phyloP scores from a whole-genome alignment of 2,113 vertebrate species.

The Paradisaea rubra region DNA sequence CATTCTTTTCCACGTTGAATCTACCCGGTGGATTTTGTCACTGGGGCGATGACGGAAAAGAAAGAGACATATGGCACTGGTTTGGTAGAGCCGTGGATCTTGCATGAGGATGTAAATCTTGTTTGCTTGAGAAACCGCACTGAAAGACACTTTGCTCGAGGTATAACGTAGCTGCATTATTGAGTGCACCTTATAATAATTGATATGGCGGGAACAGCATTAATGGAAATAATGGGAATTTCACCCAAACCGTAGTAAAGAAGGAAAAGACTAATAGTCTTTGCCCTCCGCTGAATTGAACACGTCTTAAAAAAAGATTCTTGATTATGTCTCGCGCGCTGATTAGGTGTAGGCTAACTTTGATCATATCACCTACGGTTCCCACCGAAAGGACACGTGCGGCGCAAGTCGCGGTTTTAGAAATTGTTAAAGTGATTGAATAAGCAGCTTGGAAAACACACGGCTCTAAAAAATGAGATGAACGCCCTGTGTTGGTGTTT shows the following conservation, averaged over 20 bases:
- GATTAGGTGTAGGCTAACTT: conserved; percentile 58
- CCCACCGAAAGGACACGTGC: neutral
- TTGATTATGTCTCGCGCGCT: neutral
- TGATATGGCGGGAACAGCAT: neutral
- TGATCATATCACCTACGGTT: conserved; percentile 38
- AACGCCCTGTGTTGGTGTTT: neutral
- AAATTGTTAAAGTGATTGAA: conserved; percentile 52
- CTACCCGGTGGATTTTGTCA: neutral
- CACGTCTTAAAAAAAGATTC: conserved; percentile 52
- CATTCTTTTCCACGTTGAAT: neutral
- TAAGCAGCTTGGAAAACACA: neutral
- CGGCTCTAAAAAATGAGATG: conserved; percentile 1
- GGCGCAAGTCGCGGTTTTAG: rapidly evolving
- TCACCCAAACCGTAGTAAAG: conserved; percentile 39
- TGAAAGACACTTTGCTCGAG: conserved; percentile 40
- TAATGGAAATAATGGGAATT: conserved; percentile 55
- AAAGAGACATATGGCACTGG: conserved; percentile 31
- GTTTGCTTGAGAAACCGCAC: conserved; percentile 42
- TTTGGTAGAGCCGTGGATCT: conserved; percentile 25
- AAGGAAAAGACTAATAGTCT: conserved; percentile 54
- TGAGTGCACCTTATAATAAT: conserved; percentile 52
- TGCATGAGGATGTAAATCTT: conserved; percentile 39
- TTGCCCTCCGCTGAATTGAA: conserved; percentile 48
- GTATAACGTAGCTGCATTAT: neutral
- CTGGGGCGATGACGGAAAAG: neutral